A percentile compares a stretch with the other conserved stretches of the same genome.
These are phyloP conservation scores for Petrolisthes manimaculis DNA, from an alignment of 2,888 invertebrate genomes.

Conservation along the genomic window DNA sequence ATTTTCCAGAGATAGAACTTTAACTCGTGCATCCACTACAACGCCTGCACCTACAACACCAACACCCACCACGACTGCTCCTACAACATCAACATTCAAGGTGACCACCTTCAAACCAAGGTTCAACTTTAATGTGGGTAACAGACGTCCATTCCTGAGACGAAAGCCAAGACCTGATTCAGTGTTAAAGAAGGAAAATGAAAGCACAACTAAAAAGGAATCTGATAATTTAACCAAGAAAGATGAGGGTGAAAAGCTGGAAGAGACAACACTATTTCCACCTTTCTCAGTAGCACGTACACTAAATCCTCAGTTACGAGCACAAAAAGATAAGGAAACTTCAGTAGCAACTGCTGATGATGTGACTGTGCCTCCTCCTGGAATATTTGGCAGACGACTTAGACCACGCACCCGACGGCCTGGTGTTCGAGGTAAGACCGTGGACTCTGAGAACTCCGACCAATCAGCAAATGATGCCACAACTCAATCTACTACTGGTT, in stretches of 20 bases:
- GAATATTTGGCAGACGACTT: constrained; percentile 49
- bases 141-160: constrained; percentile 50
- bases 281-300: constrained; percentile 60
- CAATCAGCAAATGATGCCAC: not conserved
- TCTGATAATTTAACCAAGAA: constrained; percentile 34
- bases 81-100: constrained; percentile 42
- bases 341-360: not conserved
- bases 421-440: not conserved
- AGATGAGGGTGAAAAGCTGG: constrained; percentile 17
- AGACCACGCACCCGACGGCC: constrained; percentile 44
- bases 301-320: constrained; percentile 43
- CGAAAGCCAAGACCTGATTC: constrained; percentile 35
- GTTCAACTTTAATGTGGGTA: constrained; percentile 38
- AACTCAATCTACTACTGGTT: not conserved
- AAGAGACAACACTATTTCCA: constrained; percentile 55
- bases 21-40: not conserved
- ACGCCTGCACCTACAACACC: constrained; percentile 16
- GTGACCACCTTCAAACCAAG: constrained; percentile 59
- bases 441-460: not conserved
- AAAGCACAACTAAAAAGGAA: constrained; percentile 15
- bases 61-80: not conserved
- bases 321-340: constrained; percentile 17
- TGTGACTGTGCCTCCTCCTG: constrained; percentile 34
- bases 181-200: constrained; percentile 28
- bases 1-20: not conserved